phyloP scores from a whole-genome alignment of 2,888 invertebrate species.

The Caenorhabditis sp. region DNA sequence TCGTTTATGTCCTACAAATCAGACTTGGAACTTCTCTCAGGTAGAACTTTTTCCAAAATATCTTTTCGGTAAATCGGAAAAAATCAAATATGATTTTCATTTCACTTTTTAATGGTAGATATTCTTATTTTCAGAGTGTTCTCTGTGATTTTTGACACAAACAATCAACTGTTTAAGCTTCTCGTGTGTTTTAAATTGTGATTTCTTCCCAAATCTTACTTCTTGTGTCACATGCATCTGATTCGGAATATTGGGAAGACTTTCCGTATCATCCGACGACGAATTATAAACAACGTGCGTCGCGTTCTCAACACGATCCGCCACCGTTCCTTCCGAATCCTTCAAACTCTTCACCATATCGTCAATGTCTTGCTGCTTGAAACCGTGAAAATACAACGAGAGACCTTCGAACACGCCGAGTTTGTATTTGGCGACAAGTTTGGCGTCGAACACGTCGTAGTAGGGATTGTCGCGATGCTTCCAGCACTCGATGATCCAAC shows the following conservation, averaged over 20 bases:
- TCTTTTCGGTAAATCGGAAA: too few species aligned
- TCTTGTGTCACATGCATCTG: slow-evolving; percentile 42
- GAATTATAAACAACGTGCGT: slow-evolving; percentile 42
- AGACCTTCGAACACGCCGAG: slow-evolving; percentile 43
- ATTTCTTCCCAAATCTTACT: too few species aligned
- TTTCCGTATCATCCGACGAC: slow-evolving; percentile 21
- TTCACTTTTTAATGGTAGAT: too few species aligned
- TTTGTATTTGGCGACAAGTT: slow-evolving; percentile 13
- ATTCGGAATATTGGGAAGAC: slow-evolving; percentile 16
- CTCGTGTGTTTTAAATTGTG: too few species aligned
- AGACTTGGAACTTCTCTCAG: too few species aligned
- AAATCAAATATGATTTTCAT: too few species aligned
- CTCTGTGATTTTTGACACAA: too few species aligned
- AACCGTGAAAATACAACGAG: slow-evolving; percentile 39
- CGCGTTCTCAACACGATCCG: slow-evolving; percentile 14
- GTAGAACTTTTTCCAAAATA: too few species aligned
- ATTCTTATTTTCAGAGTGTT: too few species aligned
- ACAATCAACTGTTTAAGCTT: too few species aligned
- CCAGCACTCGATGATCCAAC: slow-evolving; percentile 38
- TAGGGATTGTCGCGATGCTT: slow-evolving; percentile 28
- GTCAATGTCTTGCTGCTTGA: slow-evolving; percentile 32
- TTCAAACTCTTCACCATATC: slow-evolving; percentile 34
- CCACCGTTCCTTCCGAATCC: slow-evolving; percentile 17
- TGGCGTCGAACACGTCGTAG: slow-evolving; percentile 28
- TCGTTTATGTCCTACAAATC: too few species aligned